A percentile compares a stretch with the other conserved stretches of the same genome.
phyloP scores from a whole-genome alignment of 2,113 vertebrate species.

The Chlamydotis undulata region DNA sequence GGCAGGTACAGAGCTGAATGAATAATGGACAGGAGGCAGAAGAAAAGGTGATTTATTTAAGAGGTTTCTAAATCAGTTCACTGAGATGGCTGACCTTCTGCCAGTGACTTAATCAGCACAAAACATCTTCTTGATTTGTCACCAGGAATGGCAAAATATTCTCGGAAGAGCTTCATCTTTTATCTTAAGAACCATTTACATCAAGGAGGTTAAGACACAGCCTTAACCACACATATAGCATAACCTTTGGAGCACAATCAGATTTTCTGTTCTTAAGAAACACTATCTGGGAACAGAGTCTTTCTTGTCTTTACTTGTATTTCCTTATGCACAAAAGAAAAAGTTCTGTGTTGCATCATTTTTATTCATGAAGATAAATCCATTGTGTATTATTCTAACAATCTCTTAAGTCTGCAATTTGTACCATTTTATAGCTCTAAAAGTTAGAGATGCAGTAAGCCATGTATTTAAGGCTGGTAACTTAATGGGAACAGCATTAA shows the following conservation, averaged over 20 bases:
- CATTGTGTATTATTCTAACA: conserved; percentile 52
- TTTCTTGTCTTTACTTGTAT: conserved; percentile 1
- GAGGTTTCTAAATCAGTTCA: conserved; percentile 5
- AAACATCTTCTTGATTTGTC: conserved; percentile 54
- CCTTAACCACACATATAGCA: not conserved
- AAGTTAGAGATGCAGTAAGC: conserved; percentile 60
- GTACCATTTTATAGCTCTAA: conserved; percentile 19
- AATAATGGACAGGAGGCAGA: not conserved
- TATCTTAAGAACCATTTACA: conserved; percentile 38
- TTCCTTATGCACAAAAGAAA: conserved; percentile 9
- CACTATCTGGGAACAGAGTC: not conserved
- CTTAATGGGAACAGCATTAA: conserved; percentile 46
- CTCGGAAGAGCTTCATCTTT: conserved; percentile 45
- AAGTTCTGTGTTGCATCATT: not conserved
- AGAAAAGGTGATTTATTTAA: conserved; percentile 16
- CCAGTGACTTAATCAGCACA: conserved; percentile 47
- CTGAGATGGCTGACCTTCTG: conserved; percentile 21
- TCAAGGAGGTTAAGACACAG: conserved; percentile 23
- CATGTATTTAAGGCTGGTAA: conserved; percentile 50
- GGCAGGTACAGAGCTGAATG: not conserved
- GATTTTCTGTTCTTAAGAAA: not conserved
- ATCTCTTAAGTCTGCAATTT: conserved; percentile 54
- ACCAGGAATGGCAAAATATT: conserved; percentile 8
- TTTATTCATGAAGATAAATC: conserved; percentile 57
- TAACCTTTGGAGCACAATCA: not conserved